Conservation (phyloP, 2,797 vertebrate genomes). For the Phrynocephalus forsythii region DNA sequence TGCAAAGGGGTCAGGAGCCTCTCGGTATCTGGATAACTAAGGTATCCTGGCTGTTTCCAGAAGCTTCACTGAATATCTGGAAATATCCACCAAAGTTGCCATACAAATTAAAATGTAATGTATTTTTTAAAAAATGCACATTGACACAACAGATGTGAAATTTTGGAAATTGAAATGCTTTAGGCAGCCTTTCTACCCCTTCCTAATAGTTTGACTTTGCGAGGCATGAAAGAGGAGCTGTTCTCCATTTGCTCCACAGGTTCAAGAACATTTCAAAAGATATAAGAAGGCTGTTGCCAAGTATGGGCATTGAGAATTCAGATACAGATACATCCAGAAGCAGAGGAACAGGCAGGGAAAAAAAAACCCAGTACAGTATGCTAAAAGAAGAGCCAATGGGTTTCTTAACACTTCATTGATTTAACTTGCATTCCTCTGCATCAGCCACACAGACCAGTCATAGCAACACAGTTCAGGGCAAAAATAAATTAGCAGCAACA, state of each 20-base stretch:
- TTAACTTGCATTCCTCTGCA: slow-evolving; percentile 65
- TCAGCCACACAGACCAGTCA: slow-evolving; percentile 64
- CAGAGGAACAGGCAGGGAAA: neutral
- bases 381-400: slow-evolving; percentile 47
- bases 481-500: slow-evolving; percentile 52
- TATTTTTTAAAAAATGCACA: neutral
- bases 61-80: neutral
- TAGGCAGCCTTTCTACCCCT: neutral
- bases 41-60: neutral
- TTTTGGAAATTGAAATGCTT: neutral
- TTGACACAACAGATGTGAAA: neutral
- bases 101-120: neutral
- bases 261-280: neutral
- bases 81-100: neutral
- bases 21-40: too few species aligned
- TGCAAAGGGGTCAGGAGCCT: too few species aligned
- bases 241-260: neutral
- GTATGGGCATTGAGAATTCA: neutral
- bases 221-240: neutral
- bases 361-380: neutral
- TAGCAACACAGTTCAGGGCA: slow-evolving; percentile 56
- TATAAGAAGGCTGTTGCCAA: neutral
- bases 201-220: neutral
- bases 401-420: slow-evolving; percentile 62
- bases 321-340: neutral